These are phyloP conservation scores for Archaeoteleia sp. DNA, from an alignment of 2,888 invertebrate species.

Conservation along the genomic window DNA sequence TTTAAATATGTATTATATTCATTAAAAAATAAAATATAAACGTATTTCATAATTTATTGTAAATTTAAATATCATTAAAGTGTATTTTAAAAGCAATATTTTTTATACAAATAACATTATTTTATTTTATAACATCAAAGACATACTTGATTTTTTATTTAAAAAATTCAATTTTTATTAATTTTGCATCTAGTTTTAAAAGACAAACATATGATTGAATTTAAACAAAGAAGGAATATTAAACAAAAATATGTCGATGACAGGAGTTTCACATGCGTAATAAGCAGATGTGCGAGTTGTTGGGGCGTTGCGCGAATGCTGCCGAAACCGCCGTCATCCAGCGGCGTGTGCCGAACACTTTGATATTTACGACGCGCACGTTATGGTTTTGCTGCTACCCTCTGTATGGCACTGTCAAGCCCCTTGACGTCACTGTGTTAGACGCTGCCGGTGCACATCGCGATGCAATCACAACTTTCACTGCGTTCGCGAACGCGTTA, in stretches of 20 bases:
- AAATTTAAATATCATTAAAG: no score
- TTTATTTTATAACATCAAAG: no score
- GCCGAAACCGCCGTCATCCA: slow-evolving; percentile 47
- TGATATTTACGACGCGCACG: slow-evolving; percentile 51
- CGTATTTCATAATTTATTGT: no score
- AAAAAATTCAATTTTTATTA: no score
- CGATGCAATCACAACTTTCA: slow-evolving; percentile 51
- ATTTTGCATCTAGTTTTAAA: no score
- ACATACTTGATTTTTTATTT: no score
- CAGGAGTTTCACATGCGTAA: slow-evolving; percentile 47
- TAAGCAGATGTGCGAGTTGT: slow-evolving; percentile 44
- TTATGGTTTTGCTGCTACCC: slow-evolving; percentile 48
- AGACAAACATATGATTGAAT: no score
- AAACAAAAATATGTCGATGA: slow-evolving; percentile 42
- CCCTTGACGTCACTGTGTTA: slow-evolving; percentile 38
- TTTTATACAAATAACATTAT: no score
- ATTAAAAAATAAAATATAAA: no score
- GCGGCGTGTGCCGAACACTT: slow-evolving; percentile 52
- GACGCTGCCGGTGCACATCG: slow-evolving; percentile 40
- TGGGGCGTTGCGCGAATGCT: slow-evolving; percentile 40
- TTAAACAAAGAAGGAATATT: slow-evolving; percentile 29
- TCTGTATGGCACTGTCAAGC: slow-evolving; percentile 36
- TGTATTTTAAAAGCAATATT: no score
- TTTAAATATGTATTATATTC: no score
- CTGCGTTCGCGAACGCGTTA: slow-evolving; percentile 44